Evolutionary conservation across 2,797 vertebrate species (phyloP), one percentile per base, ranked within the genome.

Genomic region (Pseudopleuronectes americanus): DNA sequence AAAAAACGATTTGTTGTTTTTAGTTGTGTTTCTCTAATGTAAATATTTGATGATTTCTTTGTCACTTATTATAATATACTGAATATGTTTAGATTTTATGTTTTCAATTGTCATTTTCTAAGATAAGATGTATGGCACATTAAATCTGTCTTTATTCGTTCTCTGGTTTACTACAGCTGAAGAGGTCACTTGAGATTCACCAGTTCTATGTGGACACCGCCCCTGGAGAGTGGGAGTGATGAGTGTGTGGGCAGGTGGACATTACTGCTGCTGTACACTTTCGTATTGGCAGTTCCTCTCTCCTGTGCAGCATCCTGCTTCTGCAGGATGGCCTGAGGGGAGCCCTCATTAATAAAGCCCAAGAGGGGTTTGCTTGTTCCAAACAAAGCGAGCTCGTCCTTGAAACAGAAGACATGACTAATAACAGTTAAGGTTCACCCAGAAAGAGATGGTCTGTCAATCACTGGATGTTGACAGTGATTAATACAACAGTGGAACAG

Each of bases 281-380:
- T 33, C 51, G 38, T 60, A 43, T 49, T 68, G 74, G 45, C 87
- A 76, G 55, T 61, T 79, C 61, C 67, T 68, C 73, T 77, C 64
- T 79, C 64, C 49, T 62, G 73, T 77, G 73, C 19, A 71, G 76
- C 81, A 81, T 80, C 77, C 76, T 68, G 72, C 68, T 84, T 79
- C 58, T 72, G 60, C 51, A 43, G 51, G 53, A 64, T 6, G 51
- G 81, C 87, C 84, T 57, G 65, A 77, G 82, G 86, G 77, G 84
- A 83, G 80, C 80, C 81, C 87, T 88, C 72, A 68, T 87, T 84
- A 61, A 33, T 52, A 33, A 81, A 81, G 60, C 62, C 76, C 74
- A 68, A 21, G 56, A 78, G 84, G 79, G 38, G 17, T 78, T 81
- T 62, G 71, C 60, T 77, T 55, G 65, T 57, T 71, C 64, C 60